Base-by-base conservation (phyloP, 2,888 invertebrate genomes). In the Mamestra brassicae region DNA sequence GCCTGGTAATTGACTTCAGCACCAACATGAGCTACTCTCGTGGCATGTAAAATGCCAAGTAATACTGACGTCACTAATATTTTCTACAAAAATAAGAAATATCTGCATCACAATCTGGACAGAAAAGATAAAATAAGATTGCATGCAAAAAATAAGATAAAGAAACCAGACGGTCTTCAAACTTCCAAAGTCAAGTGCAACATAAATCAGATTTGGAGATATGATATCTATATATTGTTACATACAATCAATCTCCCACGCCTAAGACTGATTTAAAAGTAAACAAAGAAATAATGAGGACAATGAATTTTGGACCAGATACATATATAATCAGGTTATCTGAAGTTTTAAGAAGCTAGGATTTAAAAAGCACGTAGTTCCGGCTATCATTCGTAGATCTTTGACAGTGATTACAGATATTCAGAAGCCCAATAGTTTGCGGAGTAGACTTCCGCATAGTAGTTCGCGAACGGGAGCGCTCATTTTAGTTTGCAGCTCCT, bases 181-280 rank as follows among this genome's bases (percentile, higher is more conserved):
- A 61, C n/a, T 61, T n/a, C 66, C 58, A 79, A 68, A 60, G 67
- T 78, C 78, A 79, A 73, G 79, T 34, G 45, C 68, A 73, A 6
- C 17, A 42, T 38, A n/a, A 73, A 77, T 81, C 42, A 61, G 75
- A 67, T 76, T 75, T 54, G 0, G 36, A 68, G 82, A 81, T 82
- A 74, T 38, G 61, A 68, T 74, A 71, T 68, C 71, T 34, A 50
- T 75, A 50, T 36, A 42, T 54, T 76, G 34, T 75, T 45, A n/a
- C 1, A 45, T 3, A 36, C 45, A 75, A 13, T 17, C 66, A 54
- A 69, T 54, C 57, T 80, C 58, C 66, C 70, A 67, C 70, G 70
- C 54, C 47, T 74, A 26, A 55, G 11, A 38, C 54, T 13, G 47
- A 26, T 26, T 52, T 2, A 47, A 57, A 61, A 52, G 57, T 63